Conservation (phyloP, 2,888 invertebrate species). For the Cerastis rubricosa region DNA sequence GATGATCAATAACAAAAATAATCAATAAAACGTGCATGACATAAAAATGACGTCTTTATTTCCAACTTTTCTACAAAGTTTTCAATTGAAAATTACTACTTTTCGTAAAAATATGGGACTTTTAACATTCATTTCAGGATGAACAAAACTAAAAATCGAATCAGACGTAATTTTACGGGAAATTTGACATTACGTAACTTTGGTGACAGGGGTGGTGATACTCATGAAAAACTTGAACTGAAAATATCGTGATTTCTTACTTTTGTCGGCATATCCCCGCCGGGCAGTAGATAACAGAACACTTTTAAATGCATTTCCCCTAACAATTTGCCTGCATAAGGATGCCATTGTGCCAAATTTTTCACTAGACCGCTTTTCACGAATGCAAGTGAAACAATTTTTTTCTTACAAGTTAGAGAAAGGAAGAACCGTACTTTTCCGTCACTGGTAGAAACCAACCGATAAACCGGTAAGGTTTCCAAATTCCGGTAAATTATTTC, state of each 20-base stretch:
- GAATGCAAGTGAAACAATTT: slow-evolving; percentile 84
- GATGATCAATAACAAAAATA: slow-evolving; percentile 61
- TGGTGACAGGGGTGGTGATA: slow-evolving; percentile 81
- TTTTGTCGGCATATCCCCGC: slow-evolving; percentile 92
- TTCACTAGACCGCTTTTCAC: slow-evolving; percentile 87
- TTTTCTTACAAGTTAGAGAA: slow-evolving; percentile 63
- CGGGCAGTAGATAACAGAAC: slow-evolving; percentile 91
- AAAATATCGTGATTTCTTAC: slow-evolving; percentile 87
- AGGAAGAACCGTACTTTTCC: slow-evolving; percentile 31
- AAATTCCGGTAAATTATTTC: not conserved
- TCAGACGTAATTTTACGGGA: slow-evolving; percentile 56
- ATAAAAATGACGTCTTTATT: slow-evolving; percentile 54
- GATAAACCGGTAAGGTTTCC: slow-evolving; percentile 31
- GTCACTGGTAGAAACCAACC: not conserved
- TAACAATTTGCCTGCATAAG: slow-evolving; percentile 93
- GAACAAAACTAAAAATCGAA: not conserved
- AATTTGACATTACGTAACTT: slow-evolving; percentile 90
- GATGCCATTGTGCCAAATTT: slow-evolving; percentile 93
- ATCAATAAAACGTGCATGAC: slow-evolving; percentile 74
- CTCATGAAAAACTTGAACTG: slow-evolving; percentile 62
- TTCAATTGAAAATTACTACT: not conserved
- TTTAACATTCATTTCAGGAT: not conserved
- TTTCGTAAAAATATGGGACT: slow-evolving; percentile 1
- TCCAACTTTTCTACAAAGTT: not conserved
- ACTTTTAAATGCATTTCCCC: slow-evolving; percentile 92